Percentiles rank a stretch among this genome's conserved stretches.
These are phyloP conservation scores for Lethenteron camtschaticum DNA, from an alignment of 2,113 vertebrate species.

Conservation along the genomic window DNA sequence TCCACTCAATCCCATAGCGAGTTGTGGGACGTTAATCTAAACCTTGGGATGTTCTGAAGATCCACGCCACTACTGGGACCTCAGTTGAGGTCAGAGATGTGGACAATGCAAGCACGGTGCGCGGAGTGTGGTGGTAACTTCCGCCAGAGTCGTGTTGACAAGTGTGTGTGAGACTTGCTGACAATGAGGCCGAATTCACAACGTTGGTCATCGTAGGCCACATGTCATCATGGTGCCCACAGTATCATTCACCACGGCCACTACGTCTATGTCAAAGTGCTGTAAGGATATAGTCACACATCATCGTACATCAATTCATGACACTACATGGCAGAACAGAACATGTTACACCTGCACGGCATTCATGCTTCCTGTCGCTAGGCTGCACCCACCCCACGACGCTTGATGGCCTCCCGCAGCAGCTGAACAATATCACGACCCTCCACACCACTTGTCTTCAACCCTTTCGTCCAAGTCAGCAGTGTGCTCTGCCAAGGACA, in stretches of 20 bases:
- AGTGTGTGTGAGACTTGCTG: conserved; percentile 28
- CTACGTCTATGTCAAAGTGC: conserved; percentile 82
- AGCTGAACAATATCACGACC: background rate
- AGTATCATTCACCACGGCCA: conserved; percentile 77
- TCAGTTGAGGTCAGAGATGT: too few species aligned
- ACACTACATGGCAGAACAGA: too few species aligned
- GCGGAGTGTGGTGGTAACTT: too few species aligned
- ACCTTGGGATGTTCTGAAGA: too few species aligned
- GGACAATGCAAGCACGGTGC: too few species aligned
- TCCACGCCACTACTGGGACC: too few species aligned
- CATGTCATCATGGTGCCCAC: conserved; percentile 98
- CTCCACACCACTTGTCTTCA: background rate
- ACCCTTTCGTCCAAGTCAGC: conserved; percentile 1
- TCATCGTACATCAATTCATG: too few species aligned
- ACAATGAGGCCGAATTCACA: conserved; percentile 89
- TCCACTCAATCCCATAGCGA: too few species aligned
- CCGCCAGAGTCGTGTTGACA: too few species aligned
- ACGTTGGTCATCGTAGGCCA: conserved; percentile 68
- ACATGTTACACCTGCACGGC: too few species aligned
- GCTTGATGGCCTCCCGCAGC: background rate
- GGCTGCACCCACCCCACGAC: conserved; percentile 11
- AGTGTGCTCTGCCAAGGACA: background rate
- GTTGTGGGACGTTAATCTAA: too few species aligned
- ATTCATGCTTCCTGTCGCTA: too few species aligned
- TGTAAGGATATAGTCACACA: conserved; percentile 13